phyloP scores from a whole-genome alignment of 2,113 vertebrate species.

The Nothoprocta perdicaria region DNA sequence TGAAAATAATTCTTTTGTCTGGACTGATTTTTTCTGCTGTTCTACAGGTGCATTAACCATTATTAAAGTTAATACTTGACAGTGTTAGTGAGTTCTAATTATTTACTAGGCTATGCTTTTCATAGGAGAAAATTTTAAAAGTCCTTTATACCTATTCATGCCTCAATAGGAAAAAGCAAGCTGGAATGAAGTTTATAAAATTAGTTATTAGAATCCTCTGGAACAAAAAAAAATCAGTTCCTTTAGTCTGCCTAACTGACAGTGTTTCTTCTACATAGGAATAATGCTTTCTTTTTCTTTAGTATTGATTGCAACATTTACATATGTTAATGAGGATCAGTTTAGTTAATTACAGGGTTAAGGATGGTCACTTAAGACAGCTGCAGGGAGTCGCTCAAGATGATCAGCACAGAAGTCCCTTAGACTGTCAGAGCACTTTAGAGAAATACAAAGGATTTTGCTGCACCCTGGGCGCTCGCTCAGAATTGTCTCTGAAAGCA shows the following conservation, averaged over 20 bases:
- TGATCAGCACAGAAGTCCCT: no score
- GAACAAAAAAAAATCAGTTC: neutral
- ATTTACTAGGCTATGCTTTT: neutral
- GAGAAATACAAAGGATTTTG: neutral
- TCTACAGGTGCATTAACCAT: slow-evolving; percentile 43
- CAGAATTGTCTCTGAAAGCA: neutral
- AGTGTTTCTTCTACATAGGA: neutral
- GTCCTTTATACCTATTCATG: neutral
- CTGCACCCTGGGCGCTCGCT: neutral
- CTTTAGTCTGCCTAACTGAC: no score
- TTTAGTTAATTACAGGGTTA: neutral
- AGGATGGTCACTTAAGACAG: neutral
- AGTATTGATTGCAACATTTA: neutral
- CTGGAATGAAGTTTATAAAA: neutral
- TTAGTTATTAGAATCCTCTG: neutral
- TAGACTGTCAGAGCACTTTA: neutral
- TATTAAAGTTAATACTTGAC: neutral
- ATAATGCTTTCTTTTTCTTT: neutral
- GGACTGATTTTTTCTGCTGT: slow-evolving; percentile 11
- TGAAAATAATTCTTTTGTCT: slow-evolving; percentile 60
- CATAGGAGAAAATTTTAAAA: neutral
- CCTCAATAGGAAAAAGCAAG: neutral
- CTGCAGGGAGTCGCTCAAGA: neutral
- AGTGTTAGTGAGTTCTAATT: neutral
- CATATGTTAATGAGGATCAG: neutral